phyloP scores from a whole-genome alignment of 2,888 invertebrate genomes.

The Plebejus melissa region DNA sequence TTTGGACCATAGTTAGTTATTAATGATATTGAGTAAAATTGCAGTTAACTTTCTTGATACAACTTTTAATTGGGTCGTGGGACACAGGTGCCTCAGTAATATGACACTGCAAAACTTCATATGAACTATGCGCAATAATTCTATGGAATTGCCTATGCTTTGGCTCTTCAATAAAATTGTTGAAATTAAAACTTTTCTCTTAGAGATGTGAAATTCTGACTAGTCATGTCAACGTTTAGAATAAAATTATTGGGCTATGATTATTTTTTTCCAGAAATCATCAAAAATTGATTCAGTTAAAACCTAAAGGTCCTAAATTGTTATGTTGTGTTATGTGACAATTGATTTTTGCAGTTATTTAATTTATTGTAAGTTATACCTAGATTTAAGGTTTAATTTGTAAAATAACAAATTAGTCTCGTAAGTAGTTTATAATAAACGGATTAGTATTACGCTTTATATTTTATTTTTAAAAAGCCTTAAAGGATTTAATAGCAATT shows the following conservation, averaged over 20 bases:
- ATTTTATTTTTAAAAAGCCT: slow-evolving; percentile 30
- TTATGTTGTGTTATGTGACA: slow-evolving; percentile 62
- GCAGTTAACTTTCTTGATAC: not conserved
- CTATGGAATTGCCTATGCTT: not conserved
- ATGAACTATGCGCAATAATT: slow-evolving; percentile 8
- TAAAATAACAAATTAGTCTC: slow-evolving; percentile 75
- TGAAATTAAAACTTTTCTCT: not conserved
- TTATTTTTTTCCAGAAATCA: not conserved
- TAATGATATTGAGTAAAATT: not conserved
- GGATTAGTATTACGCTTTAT: slow-evolving; percentile 40
- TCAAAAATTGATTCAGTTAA: slow-evolving; percentile 39
- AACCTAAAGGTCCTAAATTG: slow-evolving; percentile 59
- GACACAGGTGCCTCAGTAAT: not conserved
- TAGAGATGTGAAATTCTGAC: slow-evolving; percentile 33
- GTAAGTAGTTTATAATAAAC: slow-evolving; percentile 60
- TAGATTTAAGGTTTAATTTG: slow-evolving; percentile 67
- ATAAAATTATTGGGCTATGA: slow-evolving; percentile 29
- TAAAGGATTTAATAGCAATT: not conserved
- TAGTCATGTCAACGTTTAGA: slow-evolving; percentile 34
- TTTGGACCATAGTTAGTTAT: not conserved
- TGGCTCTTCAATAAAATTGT: not conserved
- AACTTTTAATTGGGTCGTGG: not conserved
- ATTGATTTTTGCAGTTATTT: slow-evolving; percentile 68
- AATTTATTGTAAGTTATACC: slow-evolving; percentile 67
- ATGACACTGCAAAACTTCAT: not conserved